Percentiles rank a stretch among this genome's conserved stretches.
phyloP scores from a whole-genome alignment of 2,113 vertebrate species.

The Kryptolebias marmoratus region DNA sequence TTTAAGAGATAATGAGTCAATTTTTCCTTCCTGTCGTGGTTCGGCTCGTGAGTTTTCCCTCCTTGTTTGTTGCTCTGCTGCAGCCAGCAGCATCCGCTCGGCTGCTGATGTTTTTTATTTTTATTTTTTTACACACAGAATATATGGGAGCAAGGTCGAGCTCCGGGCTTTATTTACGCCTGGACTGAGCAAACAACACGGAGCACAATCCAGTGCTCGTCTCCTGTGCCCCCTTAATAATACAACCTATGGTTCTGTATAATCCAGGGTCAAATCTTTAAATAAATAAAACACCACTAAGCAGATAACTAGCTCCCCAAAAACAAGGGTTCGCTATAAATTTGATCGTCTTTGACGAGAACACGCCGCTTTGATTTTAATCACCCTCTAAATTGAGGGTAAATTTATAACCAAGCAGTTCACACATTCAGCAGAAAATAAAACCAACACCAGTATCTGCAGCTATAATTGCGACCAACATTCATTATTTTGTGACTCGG shows the following conservation, averaged over 20 bases:
- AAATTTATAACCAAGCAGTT: neutral
- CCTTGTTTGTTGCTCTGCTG: conserved; percentile 5
- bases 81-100: conserved; percentile 32
- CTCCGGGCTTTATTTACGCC: conserved; percentile 40
- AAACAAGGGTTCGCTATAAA: neutral
- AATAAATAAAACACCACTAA: neutral
- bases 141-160: conserved; percentile 52
- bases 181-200: conserved; percentile 18
- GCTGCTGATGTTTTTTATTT: conserved; percentile 16
- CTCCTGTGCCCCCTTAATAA: neutral
- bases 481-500: neutral
- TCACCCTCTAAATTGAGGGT: neutral
- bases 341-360: neutral
- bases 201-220: neutral
- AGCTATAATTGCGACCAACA: neutral
- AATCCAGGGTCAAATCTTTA: neutral
- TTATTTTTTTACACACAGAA: conserved; percentile 5
- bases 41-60: conserved; percentile 1
- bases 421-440: neutral
- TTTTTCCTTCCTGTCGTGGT: conserved; percentile 26
- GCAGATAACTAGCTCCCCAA: neutral
- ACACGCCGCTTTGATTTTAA: neutral
- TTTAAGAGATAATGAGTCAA: conserved; percentile 25
- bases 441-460: neutral
- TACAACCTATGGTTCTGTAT: neutral